Conservation (phyloP, 2,888 invertebrate species). For the Carpatolechia fugitivella region DNA sequence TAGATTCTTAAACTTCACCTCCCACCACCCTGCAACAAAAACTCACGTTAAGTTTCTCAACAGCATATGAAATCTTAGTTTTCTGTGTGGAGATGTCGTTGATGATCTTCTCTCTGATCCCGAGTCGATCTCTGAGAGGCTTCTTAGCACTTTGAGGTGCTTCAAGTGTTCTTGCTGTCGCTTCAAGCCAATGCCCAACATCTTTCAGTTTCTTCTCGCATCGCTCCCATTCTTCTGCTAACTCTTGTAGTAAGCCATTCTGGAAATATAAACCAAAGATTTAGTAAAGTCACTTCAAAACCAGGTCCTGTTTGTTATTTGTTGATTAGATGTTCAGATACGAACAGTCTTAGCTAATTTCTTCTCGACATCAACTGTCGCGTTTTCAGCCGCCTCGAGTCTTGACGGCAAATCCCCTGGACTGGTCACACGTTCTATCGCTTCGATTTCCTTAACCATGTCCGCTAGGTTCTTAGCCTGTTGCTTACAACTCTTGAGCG, state of each 20-base stretch:
- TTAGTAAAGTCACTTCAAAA: background rate
- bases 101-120: slow-evolving; percentile 90
- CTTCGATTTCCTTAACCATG: slow-evolving; percentile 94
- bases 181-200: slow-evolving; percentile 93
- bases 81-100: slow-evolving; percentile 93
- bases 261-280: slow-evolving; percentile 58
- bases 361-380: slow-evolving; percentile 91
- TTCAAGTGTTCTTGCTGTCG: slow-evolving; percentile 87
- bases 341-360: slow-evolving; percentile 90
- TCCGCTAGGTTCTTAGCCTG: slow-evolving; percentile 93
- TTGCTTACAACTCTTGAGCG: slow-evolving; percentile 93
- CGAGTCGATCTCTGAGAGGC: slow-evolving; percentile 92
- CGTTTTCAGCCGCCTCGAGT: slow-evolving; percentile 91
- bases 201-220: slow-evolving; percentile 96
- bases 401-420: slow-evolving; percentile 92
- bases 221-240: slow-evolving; percentile 97
- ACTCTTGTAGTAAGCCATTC: slow-evolving; percentile 93
- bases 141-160: slow-evolving; percentile 91
- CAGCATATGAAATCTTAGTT: slow-evolving; percentile 91
- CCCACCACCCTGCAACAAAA: slow-evolving; percentile 6
- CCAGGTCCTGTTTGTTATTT: too few species aligned
- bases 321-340: slow-evolving; percentile 23
- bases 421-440: slow-evolving; percentile 89
- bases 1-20: background rate
- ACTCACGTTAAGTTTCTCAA: slow-evolving; percentile 92